Conservation (phyloP, 2,113 vertebrate species). For the Corvus cornix region DNA sequence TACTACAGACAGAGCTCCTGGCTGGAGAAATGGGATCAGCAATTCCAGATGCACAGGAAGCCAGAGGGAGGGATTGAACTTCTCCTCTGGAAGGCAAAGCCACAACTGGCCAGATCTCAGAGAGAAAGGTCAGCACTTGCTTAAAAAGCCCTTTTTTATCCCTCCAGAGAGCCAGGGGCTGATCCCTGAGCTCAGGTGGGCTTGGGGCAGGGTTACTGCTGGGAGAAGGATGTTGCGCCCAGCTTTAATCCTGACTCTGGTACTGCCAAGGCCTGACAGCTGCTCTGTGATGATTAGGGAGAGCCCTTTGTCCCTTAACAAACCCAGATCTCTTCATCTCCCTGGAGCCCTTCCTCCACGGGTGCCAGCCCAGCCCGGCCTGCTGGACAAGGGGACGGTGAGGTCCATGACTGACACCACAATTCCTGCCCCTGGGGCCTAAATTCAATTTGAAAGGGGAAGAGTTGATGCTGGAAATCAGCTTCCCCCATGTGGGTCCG, state of each 20-base stretch:
- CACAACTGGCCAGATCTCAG: neutral
- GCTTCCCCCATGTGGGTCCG: neutral
- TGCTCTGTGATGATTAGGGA: neutral
- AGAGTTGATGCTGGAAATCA: neutral
- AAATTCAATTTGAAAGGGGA: neutral
- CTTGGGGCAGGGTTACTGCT: neutral
- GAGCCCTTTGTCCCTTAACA: neutral
- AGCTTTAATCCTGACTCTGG: neutral
- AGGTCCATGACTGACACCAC: neutral
- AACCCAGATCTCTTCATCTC: neutral
- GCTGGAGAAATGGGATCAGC: neutral
- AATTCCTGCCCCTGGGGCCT: neutral
- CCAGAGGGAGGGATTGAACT: neutral
- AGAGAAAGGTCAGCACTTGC: neutral
- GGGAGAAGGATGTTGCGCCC: neutral
- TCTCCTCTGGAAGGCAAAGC: neutral
- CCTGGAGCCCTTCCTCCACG: neutral
- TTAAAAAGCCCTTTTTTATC: neutral
- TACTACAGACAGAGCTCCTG: neutral
- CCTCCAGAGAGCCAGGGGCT: neutral
- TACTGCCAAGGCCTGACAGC: neutral
- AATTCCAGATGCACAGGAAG: neutral
- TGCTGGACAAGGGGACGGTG: neutral
- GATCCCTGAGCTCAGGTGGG: neutral
- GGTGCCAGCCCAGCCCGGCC: neutral